Evolutionary conservation across 2,113 vertebrate genomes (phyloP).

Genomic region (Ramphastos sulfuratus): DNA sequence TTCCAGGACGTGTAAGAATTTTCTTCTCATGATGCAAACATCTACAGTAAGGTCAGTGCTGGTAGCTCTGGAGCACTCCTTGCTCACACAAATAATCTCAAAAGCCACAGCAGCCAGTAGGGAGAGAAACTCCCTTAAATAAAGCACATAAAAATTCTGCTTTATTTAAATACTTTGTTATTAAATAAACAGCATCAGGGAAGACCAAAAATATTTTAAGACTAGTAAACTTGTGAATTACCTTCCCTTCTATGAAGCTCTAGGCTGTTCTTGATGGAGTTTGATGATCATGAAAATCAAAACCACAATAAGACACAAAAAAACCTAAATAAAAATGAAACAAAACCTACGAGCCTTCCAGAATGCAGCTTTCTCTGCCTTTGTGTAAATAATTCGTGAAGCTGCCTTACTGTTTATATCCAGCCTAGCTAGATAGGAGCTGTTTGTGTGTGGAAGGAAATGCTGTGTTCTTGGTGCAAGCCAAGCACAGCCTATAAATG

Average conservation of each 20-base stretch:
- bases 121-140: not conserved
- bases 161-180: not conserved
- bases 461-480: slow-evolving; percentile 64
- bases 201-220: not conserved
- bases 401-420: slow-evolving; percentile 54
- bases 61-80: not conserved
- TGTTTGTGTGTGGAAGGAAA: slow-evolving; percentile 64
- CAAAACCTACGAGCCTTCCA: not conserved
- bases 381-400: slow-evolving; percentile 62
- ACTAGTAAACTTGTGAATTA: not conserved
- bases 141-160: not conserved
- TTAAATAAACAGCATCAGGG: not conserved
- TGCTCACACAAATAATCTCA: not conserved
- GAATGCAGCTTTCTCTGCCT: slow-evolving; percentile 39
- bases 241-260: not conserved
- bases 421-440: slow-evolving; percentile 38
- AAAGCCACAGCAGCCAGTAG: not conserved
- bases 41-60: not conserved
- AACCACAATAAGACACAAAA: not conserved
- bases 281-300: slow-evolving; percentile 32
- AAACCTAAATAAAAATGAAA: not conserved
- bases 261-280: not conserved
- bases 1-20: not conserved
- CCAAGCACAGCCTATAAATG: slow-evolving; percentile 67
- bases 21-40: not conserved